Conservation (phyloP, 1,140 invertebrate genomes). For the Thaumatotibia leucotreta region DNA sequence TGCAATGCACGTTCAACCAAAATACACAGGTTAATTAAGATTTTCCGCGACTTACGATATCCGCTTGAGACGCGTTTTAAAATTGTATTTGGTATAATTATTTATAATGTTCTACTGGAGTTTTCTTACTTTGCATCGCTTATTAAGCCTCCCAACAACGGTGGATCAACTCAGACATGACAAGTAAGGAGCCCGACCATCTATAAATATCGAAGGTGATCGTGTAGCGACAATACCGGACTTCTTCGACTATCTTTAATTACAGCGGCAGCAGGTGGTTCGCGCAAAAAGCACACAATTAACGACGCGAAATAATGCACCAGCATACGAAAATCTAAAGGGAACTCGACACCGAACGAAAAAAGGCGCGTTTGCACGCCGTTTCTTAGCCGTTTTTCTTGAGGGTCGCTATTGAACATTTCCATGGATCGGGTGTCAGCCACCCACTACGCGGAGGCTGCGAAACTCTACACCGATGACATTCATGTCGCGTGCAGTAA, state of each 20-base stretch:
- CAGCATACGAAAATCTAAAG: constrained; percentile 74
- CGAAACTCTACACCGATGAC: constrained; percentile 24
- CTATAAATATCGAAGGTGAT: neutral
- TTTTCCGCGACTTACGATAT: too few species aligned
- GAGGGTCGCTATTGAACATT: constrained; percentile 60
- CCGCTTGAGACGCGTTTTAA: too few species aligned
- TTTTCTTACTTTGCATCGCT: too few species aligned
- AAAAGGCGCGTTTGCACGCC: neutral
- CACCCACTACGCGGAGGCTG: constrained; percentile 59
- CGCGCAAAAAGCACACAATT: constrained; percentile 52
- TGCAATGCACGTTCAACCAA: neutral
- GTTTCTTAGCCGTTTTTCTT: neutral
- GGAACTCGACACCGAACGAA: constrained; percentile 53
- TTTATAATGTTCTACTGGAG: too few species aligned
- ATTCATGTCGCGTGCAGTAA: constrained; percentile 3
- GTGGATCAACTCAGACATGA: too few species aligned
- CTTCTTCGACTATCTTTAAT: constrained; percentile 54
- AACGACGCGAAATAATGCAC: constrained; percentile 73
- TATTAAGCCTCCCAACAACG: too few species aligned
- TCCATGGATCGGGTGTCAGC: constrained; percentile 72
- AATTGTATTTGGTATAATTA: too few species aligned
- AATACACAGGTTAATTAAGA: too few species aligned
- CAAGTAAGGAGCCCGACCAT: neutral
- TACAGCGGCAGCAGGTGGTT: constrained; percentile 65
- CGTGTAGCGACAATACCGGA: constrained; percentile 29